Base-by-base conservation (phyloP, 1,140 invertebrate genomes). In the Drosophila eugracilis region DNA sequence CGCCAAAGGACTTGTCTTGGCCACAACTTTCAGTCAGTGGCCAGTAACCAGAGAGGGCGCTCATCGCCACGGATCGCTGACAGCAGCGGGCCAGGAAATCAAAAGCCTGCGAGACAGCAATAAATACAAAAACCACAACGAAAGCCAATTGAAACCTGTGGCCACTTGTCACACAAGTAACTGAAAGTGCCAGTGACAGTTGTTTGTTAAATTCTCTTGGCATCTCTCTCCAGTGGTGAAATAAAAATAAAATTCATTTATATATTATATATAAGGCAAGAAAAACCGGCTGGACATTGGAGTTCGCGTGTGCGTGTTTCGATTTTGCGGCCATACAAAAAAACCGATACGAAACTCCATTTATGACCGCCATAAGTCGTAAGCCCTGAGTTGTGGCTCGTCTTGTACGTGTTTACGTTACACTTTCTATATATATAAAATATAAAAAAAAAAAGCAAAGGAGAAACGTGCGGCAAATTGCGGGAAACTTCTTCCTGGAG, bases 281-380 rank as follows among this genome's bases (percentile, higher is more conserved):
- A 59, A 57, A 49, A 17, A 24, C 50, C 72, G 59, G 71, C 52
- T 58, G 59, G 59, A 19, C 48, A 67, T n/a, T 26, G 60, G 45
- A 67, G 36, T 42, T 67, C 65, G 65, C 71, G 62, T 75, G 80
- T 81, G 80, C 81, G 77, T 85, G 77, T 86, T 85, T 85, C 81
- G 57, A 74, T 77, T 85, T 44, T 60, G 54, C 47, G 52, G 52
- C 47, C 42, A 24, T 60, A 54, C 57, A 63, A 85, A 63, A 85
- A 80, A 77, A 57, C 67, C 81, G 67, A 81, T 86, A 85, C 67
- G 60, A 67, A 69, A 67, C 55, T 84, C 65, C 74, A 63, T 75
- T 58, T 72, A 75, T 53, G 72, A 66, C 52, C 71, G 60, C 60
- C 60, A 24, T 14, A 28, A 37, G 57, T 44, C 57, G 54, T 65